phyloP scores from a whole-genome alignment of 2,797 vertebrate species.

The Spizella passerina region DNA sequence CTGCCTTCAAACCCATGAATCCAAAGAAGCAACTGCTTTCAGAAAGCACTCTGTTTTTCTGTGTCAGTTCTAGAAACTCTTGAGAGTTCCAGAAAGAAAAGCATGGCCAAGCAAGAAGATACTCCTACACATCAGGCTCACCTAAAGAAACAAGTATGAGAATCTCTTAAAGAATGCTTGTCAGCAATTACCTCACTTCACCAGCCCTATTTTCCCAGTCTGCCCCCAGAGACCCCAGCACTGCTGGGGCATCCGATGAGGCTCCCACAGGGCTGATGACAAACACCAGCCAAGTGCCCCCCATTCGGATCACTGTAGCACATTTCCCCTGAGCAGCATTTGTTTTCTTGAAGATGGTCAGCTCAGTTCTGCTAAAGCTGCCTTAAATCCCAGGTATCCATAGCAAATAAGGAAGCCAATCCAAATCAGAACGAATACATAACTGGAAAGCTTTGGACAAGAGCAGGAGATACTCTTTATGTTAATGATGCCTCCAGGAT shows the following conservation, averaged over 20 bases:
- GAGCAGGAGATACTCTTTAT: background rate
- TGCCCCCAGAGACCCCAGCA: background rate
- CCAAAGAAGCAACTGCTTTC: background rate
- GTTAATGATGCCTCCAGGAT: background rate
- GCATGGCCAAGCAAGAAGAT: background rate
- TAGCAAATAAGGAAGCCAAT: background rate
- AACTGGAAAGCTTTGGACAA: background rate
- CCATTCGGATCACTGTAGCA: background rate
- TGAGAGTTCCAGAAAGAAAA: background rate
- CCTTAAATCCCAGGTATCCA: background rate
- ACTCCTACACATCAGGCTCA: background rate
- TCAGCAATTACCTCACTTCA: background rate
- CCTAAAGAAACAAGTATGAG: background rate
- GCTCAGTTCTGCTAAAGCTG: background rate
- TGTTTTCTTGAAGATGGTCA: background rate
- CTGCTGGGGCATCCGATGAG: fast-evolving
- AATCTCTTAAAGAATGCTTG: background rate
- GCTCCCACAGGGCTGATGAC: background rate
- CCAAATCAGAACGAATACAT: background rate
- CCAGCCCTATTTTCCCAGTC: background rate
- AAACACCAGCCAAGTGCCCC: background rate
- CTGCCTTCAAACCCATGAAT: background rate
- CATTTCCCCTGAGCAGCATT: background rate
- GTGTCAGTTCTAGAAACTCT: background rate
- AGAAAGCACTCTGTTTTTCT: background rate